These are phyloP conservation scores for Typhlomys cinereus DNA, from an alignment of 2,113 vertebrate species.

Conservation along the genomic window DNA sequence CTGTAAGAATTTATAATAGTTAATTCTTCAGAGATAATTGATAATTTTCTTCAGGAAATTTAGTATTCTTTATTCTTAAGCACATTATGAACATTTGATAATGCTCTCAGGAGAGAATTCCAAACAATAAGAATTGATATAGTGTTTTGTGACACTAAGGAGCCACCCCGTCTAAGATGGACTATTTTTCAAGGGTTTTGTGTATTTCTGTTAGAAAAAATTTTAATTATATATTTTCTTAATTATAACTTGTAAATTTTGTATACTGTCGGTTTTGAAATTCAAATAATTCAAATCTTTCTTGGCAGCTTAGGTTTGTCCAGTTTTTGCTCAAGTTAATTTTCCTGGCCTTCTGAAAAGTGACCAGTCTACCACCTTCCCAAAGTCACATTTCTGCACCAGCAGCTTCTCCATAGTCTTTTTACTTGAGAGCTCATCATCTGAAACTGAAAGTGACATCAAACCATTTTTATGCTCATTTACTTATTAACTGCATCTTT, in stretches of 20 bases:
- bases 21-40: background rate
- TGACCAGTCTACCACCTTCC: background rate
- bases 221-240: background rate
- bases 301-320: background rate
- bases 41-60: background rate
- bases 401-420: fast-evolving
- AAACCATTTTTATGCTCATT: background rate
- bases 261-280: background rate
- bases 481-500: background rate
- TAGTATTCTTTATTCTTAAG: background rate
- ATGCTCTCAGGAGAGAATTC: background rate
- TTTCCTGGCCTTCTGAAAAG: background rate
- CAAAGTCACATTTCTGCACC: background rate
- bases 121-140: background rate
- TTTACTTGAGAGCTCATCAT: background rate
- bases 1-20: background rate
- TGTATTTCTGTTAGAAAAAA: background rate
- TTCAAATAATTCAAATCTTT: background rate
- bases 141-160: too few species aligned
- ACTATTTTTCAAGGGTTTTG: background rate
- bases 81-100: too few species aligned
- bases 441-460: background rate
- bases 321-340: background rate
- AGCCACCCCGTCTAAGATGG: background rate
- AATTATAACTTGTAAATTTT: background rate